Evolutionary conservation across 1,140 invertebrate species (phyloP), one percentile per base, ranked within the genome.

Genomic region (Heliconius congener): DNA sequence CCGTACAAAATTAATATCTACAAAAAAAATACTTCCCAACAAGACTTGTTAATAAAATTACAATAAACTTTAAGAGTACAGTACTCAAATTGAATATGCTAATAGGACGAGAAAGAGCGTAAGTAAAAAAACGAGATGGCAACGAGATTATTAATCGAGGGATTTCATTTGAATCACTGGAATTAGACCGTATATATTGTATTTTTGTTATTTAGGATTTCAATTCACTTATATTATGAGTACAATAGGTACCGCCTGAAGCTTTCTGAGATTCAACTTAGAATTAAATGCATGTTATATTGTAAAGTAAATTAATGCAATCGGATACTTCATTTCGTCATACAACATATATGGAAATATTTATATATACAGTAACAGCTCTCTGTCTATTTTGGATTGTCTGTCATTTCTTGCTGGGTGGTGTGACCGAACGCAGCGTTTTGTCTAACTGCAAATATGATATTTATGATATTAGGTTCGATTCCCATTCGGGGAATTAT

Each of bases 61-160:
- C 60, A 66, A 66, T 66, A 66, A 66, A 66, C 60, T 30, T 30
- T 66, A 66, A 66, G 11, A 66, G 60, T 23, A 16, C 60, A 66
- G 60, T 66, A 30, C 60, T 30, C 60, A 66, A 66, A 66, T 66
- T 66, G 60, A 66, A 66, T 66, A 66, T 66, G 60, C 60, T 66
- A 66, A 66, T 66, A 23, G 27, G 4, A 66, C 60, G 60, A 30
- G 60, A 66, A 18, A 16, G 60, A 66, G 27, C 60, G 60, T 66
- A 66, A 30, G 60, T 66, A 66, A 66, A 30, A 42, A 66, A 66
- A 66, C 55, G 27, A 30, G 27, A 66, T 66, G 13, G 60, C 27
- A 27, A 66, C 60, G 60, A 66, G 60, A 66, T 66, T 57, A 66
- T 66, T 66, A 66, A 66, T 66, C 60, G 60, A 6, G 60, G 60